phyloP scores from a whole-genome alignment of 2,888 invertebrate species.

The Nomada fabriciana region DNA sequence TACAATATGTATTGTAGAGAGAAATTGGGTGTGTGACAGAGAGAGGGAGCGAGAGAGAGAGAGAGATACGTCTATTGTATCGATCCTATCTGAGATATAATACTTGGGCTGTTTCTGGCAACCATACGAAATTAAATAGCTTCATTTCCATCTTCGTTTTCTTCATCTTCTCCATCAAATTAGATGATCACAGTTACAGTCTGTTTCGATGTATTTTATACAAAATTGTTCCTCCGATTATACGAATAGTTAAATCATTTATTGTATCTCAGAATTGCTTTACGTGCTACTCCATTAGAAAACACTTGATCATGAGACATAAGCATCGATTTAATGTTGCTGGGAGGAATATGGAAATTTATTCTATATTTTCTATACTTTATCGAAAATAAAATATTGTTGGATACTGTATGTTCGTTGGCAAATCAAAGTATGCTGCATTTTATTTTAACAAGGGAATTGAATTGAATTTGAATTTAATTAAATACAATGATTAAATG shows the following conservation, averaged over 20 bases:
- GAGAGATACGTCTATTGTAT: slow-evolving; percentile 25
- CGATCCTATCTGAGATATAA: slow-evolving; percentile 44
- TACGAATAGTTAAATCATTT: slow-evolving; percentile 49
- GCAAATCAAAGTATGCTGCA: no score
- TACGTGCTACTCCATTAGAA: slow-evolving; percentile 51
- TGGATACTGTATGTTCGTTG: no score
- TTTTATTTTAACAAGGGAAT: neutral
- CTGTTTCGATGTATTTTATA: slow-evolving; percentile 59
- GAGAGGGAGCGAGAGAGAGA: neutral
- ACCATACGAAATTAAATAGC: slow-evolving; percentile 57
- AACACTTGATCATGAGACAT: no score
- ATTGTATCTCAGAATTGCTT: slow-evolving; percentile 71
- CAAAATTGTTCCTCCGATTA: slow-evolving; percentile 66
- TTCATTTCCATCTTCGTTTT: slow-evolving; percentile 29
- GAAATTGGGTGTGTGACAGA: neutral
- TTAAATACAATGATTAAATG: neutral
- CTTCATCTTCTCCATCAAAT: slow-evolving; percentile 41
- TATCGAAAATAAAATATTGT: no score
- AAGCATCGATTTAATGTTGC: neutral
- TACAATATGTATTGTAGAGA: neutral
- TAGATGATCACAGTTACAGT: slow-evolving; percentile 62
- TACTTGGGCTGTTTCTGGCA: slow-evolving; percentile 36
- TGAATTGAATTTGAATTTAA: no score
- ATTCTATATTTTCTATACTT: neutral
- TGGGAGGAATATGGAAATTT: slow-evolving; percentile 6